A percentile compares a stretch with the other conserved stretches of the same genome.
Conservation (phyloP, 2,113 vertebrate genomes). For the Pyxicephalus adspersus region DNA sequence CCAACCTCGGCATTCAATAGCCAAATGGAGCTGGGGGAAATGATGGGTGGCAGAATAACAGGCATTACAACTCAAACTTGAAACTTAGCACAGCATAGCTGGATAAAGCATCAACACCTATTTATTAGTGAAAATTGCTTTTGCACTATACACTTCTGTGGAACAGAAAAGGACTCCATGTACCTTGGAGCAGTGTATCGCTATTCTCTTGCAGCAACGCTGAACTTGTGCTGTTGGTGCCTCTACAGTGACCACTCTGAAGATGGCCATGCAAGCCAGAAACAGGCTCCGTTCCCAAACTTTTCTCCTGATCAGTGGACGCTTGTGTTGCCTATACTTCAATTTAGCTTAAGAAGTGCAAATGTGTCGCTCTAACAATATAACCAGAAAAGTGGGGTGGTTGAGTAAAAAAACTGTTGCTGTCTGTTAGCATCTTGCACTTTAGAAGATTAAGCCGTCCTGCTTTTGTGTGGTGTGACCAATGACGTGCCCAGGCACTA, state of each 20-base stretch:
- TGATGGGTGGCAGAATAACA: neutral
- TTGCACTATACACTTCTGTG: constrained; percentile 6
- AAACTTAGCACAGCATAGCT: neutral
- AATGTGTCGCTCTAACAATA: constrained; percentile 12
- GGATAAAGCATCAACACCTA: neutral
- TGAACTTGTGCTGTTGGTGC: constrained; percentile 25
- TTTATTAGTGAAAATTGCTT: neutral
- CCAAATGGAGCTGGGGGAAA: neutral
- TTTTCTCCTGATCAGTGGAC: constrained; percentile 1
- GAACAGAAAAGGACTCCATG: neutral
- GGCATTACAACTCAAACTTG: neutral
- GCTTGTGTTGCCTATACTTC: constrained; percentile 17
- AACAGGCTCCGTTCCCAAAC: constrained; percentile 5
- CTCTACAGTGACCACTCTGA: constrained; percentile 1
- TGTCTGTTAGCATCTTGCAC: constrained; percentile 73
- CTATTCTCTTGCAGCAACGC: neutral
- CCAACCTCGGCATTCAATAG: neutral
- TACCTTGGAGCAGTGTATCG: neutral
- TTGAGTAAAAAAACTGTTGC: constrained; percentile 56
- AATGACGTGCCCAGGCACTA: constrained; percentile 76
- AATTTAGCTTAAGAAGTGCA: constrained; percentile 55
- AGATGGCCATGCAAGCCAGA: constrained; percentile 4
- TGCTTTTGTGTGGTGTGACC: constrained; percentile 80
- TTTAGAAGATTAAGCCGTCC: constrained; percentile 73
- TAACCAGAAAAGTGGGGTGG: neutral